Evolutionary conservation across 2,113 vertebrate species (phyloP).

Genomic region (Macrotus californicus): DNA sequence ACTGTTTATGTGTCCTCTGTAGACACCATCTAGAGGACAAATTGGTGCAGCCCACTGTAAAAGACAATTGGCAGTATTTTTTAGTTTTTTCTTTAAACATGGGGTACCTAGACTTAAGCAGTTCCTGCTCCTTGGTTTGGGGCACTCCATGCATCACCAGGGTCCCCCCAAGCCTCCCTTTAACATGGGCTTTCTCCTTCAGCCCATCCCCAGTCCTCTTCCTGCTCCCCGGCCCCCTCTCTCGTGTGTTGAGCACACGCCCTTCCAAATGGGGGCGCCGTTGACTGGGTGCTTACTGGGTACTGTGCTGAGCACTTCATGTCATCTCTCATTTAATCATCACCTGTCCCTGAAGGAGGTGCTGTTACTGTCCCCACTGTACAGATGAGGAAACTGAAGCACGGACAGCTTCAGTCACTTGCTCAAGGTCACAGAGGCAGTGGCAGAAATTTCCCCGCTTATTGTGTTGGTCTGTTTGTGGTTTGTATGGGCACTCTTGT

Average conservation of each 20-base stretch:
- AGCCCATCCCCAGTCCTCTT: neutral
- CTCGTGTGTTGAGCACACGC: fast-evolving
- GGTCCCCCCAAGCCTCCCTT: neutral
- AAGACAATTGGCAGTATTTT: neutral
- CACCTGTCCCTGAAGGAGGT: neutral
- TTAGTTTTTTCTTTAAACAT: neutral
- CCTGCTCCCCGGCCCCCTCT: neutral
- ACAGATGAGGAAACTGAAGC: neutral
- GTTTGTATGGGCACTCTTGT: neutral
- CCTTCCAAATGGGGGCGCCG: neutral
- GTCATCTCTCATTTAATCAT: neutral
- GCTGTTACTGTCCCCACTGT: neutral
- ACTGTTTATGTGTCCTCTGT: neutral
- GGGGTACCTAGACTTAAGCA: neutral
- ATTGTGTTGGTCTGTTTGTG: neutral
- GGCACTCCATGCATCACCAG: neutral
- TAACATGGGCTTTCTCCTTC: neutral
- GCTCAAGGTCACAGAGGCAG: neutral
- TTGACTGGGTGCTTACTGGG: too few species aligned
- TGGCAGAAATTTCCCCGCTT: neutral
- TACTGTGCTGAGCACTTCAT: neutral
- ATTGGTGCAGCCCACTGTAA: neutral
- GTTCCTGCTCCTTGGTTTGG: neutral
- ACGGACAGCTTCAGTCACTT: neutral
- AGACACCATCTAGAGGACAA: neutral